Base-by-base conservation (phyloP, 2,797 vertebrate genomes). In the Nyctalus aviator region DNA sequence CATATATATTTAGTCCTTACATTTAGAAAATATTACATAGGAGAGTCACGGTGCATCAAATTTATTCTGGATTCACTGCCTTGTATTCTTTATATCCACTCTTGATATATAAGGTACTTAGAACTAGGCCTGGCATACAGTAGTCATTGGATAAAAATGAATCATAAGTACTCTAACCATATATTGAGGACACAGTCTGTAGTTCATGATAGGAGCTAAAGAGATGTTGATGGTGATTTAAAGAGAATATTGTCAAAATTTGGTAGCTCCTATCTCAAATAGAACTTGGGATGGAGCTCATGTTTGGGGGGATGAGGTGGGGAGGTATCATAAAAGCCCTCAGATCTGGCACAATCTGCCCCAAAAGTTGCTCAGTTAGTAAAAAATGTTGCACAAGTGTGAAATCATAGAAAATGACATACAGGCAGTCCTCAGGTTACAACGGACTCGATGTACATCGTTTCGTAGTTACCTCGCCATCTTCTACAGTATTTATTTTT, bases 111-210 rank as follows among this genome's bases (percentile, higher is more conserved):
- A 37, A 78, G 32, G 50, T 53, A 37, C 64, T 90, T 92, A 81
- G 48, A 90, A 71, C 32, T 84, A 76, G 55, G 7, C 15, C 57
- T 68, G 55, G 21, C 27, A 21, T 53, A 30, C 20, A 64, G 5
- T 46, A n/a, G 10, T 75, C 76, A 48, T 69, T 93, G 46, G 27
- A 46, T 64, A 95, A 72, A 75, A 32, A 14, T 64, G 12, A 93
- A 64, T 81, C 76, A 8, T 62, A 64, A 71, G 44, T 32, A 18
- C 20, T 75, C 62, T 73, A 73, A 93, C 44, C 57, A 23, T 53
- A 32, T 50, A 85, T 82, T 37, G 18, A 93, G n/a, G 64, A 71
- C 21, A 5, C 12, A 50, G 35, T 93, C 48, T 86, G 3, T 44
- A 50, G 23, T 71, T 93, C 37, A 57, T 30, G 59, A 37, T 8